Percentiles rank a stretch among this genome's conserved stretches.
Evolutionary conservation across 2,888 invertebrate species (phyloP).

Genomic region (Calameuta filiformis): DNA sequence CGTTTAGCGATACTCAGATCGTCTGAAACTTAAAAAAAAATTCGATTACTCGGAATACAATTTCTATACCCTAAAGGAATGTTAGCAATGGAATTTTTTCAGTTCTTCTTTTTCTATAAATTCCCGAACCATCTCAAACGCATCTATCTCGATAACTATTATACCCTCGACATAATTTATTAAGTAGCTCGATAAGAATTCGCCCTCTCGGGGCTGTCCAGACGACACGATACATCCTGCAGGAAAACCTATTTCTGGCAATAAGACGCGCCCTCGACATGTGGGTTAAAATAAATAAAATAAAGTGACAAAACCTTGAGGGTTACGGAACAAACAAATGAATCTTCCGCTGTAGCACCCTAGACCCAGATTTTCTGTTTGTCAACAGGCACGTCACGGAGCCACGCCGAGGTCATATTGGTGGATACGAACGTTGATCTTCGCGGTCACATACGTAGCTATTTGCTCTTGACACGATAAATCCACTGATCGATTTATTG

Average conservation of each 20-base stretch:
- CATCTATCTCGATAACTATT: not conserved
- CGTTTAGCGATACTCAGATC: not conserved
- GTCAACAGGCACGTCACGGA: not conserved
- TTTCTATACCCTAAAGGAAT: not conserved
- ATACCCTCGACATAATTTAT: not conserved
- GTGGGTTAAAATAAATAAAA: not conserved
- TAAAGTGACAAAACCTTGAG: not conserved
- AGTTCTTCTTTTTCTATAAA: not conserved
- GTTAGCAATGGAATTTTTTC: not conserved
- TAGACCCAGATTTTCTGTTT: conserved; percentile 1
- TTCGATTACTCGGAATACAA: not conserved
- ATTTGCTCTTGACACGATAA: not conserved
- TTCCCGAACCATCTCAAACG: not conserved
- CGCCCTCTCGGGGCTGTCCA: not conserved
- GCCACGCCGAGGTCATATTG: not conserved
- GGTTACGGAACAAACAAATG: not conserved
- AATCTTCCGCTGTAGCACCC: not conserved
- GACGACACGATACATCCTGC: not conserved
- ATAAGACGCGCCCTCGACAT: not conserved
- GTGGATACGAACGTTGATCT: not conserved
- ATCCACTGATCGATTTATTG: not conserved
- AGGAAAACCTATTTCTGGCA: not conserved
- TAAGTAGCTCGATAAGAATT: not conserved
- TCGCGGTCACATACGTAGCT: not conserved
- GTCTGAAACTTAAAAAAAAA: not conserved